A percentile compares a stretch with the other conserved stretches of the same genome.
Evolutionary conservation across 1,140 invertebrate genomes (phyloP).

Genomic region (Pomacea maculata): DNA sequence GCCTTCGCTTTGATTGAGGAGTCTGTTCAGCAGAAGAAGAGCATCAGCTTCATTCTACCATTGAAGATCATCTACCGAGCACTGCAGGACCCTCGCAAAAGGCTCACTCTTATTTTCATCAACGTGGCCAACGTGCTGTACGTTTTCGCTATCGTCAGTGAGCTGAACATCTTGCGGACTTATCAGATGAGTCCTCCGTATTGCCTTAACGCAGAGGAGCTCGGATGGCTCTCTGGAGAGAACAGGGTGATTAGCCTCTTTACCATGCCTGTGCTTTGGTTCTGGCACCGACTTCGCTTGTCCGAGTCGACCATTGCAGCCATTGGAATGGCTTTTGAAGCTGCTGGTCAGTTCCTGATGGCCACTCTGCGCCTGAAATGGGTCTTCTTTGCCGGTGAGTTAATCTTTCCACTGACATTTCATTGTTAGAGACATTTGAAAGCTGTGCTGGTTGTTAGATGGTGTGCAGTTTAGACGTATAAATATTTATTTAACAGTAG

Average conservation of each 20-base stretch:
- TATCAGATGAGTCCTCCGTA: conserved; percentile 12
- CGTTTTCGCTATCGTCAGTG: background rate
- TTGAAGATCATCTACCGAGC: background rate
- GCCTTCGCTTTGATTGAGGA: background rate
- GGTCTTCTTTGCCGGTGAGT: conserved; percentile 2
- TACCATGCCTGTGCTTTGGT: background rate
- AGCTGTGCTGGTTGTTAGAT: too few relatives aligned
- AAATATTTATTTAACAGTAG: too few relatives aligned
- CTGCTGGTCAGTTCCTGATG: background rate
- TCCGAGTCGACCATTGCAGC: conserved; percentile 1
- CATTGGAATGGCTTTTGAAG: background rate
- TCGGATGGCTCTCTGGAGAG: background rate
- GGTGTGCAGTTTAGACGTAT: too few relatives aligned
- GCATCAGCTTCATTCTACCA: background rate
- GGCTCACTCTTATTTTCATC: background rate
- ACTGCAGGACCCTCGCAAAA: background rate
- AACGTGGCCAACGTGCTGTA: background rate
- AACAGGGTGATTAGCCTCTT: background rate
- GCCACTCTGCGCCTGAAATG: background rate
- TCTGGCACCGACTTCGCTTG: background rate
- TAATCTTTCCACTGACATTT: too few relatives aligned
- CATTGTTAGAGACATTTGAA: too few relatives aligned
- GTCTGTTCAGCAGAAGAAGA: conserved; percentile 1
- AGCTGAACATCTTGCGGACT: background rate
- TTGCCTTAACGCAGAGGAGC: background rate